A percentile compares a stretch with the other conserved stretches of the same genome.
phyloP scores from a whole-genome alignment of 2,113 vertebrate species.

The Percopsis transmontana region DNA sequence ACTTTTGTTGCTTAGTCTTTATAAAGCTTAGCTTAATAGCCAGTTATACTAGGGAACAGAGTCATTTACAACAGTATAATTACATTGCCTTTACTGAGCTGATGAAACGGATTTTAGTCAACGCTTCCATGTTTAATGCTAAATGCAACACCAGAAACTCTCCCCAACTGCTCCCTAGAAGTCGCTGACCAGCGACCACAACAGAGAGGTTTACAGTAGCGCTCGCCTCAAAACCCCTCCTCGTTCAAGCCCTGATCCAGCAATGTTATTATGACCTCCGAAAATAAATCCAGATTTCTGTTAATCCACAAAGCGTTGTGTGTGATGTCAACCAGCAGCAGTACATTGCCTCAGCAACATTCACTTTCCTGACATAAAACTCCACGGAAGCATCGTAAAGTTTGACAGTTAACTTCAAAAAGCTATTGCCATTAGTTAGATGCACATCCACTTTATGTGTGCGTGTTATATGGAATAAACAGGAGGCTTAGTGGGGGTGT shows the following conservation, averaged over 20 bases:
- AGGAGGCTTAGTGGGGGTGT: neutral
- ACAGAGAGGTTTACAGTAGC: conserved; percentile 62
- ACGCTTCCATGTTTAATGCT: conserved; percentile 25
- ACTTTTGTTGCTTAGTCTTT: conserved; percentile 2
- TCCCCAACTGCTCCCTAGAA: conserved; percentile 39
- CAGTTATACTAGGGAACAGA: conserved; percentile 17
- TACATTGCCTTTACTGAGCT: conserved; percentile 24
- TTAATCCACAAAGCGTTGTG: conserved; percentile 64
- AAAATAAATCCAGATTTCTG: conserved; percentile 66
- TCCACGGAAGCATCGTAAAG: neutral
- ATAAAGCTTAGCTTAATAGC: conserved; percentile 18
- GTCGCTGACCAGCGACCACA: conserved; percentile 55
- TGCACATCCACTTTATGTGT: too few species aligned
- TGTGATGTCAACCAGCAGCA: conserved; percentile 53
- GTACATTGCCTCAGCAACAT: conserved; percentile 49
- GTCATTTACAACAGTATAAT: conserved; percentile 32
- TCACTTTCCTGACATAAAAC: conserved; percentile 28
- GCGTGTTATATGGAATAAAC: neutral
- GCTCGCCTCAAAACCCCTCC: conserved; percentile 36
- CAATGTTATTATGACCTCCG: conserved; percentile 62
- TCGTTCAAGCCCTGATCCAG: conserved; percentile 48
- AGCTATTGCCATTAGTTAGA: neutral
- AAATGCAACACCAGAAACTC: conserved; percentile 23
- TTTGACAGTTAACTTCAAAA: neutral
- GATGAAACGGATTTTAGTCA: conserved; percentile 34